A percentile compares a stretch with the other conserved stretches of the same genome.
Conservation (phyloP, 1,140 invertebrate genomes). For the Cydia splendana region DNA sequence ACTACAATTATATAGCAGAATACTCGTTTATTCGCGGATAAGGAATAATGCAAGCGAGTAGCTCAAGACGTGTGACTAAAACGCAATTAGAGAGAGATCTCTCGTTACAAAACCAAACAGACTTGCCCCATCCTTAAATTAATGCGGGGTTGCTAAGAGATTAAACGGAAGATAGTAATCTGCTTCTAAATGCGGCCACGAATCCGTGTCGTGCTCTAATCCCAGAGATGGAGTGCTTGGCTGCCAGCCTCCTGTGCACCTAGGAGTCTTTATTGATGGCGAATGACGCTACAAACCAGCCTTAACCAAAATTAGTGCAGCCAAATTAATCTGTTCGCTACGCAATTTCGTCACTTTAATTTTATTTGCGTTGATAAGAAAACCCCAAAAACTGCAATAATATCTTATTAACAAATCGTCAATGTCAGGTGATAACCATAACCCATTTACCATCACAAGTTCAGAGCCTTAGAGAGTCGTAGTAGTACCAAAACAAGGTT, state of each 20-base stretch:
- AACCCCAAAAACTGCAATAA: too few species aligned
- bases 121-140: conserved; percentile 37
- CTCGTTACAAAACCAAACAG: conserved; percentile 12
- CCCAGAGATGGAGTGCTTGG: conserved; percentile 64
- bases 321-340: not conserved
- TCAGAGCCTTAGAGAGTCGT: too few species aligned
- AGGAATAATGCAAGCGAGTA: not conserved
- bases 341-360: not conserved
- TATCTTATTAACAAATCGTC: too few species aligned
- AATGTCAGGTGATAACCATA: too few species aligned
- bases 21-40: too few species aligned
- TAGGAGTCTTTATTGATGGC: conserved; percentile 71
- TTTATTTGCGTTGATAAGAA: not conserved
- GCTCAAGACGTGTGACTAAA: not conserved
- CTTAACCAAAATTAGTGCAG: conserved; percentile 16
- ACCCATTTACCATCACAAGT: too few species aligned
- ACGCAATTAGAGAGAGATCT: not conserved
- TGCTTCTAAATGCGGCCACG: conserved; percentile 63
- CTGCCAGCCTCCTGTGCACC: conserved; percentile 44
- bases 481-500: too few species aligned
- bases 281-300: conserved; percentile 35
- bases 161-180: conserved; percentile 66
- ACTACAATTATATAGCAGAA: too few species aligned
- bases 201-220: conserved; percentile 61
- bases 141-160: conserved; percentile 50